Evolutionary conservation across 2,888 invertebrate genomes (phyloP), one percentile per base, ranked within the genome.

Genomic region (Spodoptera littoralis): DNA sequence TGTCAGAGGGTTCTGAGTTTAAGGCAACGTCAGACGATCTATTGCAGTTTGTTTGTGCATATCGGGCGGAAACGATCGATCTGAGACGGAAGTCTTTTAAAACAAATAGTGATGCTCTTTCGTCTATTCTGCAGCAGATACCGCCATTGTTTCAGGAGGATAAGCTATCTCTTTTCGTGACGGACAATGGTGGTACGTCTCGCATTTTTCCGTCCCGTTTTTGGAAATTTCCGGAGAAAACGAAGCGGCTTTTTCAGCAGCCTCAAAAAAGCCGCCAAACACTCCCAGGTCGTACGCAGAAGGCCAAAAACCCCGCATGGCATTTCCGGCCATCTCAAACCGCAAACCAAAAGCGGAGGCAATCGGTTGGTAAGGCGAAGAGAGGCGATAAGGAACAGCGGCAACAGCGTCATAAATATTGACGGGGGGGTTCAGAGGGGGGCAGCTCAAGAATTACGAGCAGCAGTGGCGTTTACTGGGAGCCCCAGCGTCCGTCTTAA

Each of bases 21-120:
- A 65, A 50, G 36, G 3, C 36, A 18, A 44, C 53, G 1, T 70
- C 76, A 9, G 69, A 76, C 42, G 61, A 73, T 12, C 52, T 76
- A 0, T 41, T 76, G n/a, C 73, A 76, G 22, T 74, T 43, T 43
- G 57, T 65, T 12, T 69, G 70, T 54, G 76, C 66, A 5, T 54
- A 65, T 46, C 30, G 76, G 5, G 59, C 73, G 0, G 66, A 73
- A 22, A 65, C 50, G 0, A 70, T 70, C 13, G 70, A 73, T 1
- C 2, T 66, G 42, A 59, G 67, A 11, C 45, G 67, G n/a, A 68
- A 13, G 47, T 41, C 4, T 18, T 70, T 60, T 13, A 56, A 49
- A 5, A 8, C 63, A 3, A 63, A 18, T 11, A 63, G 43, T 49
- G 60, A 60, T n/a, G 41, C 55, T 36, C 54, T 54, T 8, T 18